A percentile compares a stretch with the other conserved stretches of the same genome.
These are phyloP conservation scores for Stenoptilia bipunctidactyla DNA, from an alignment of 2,888 invertebrate species.

Conservation along the genomic window DNA sequence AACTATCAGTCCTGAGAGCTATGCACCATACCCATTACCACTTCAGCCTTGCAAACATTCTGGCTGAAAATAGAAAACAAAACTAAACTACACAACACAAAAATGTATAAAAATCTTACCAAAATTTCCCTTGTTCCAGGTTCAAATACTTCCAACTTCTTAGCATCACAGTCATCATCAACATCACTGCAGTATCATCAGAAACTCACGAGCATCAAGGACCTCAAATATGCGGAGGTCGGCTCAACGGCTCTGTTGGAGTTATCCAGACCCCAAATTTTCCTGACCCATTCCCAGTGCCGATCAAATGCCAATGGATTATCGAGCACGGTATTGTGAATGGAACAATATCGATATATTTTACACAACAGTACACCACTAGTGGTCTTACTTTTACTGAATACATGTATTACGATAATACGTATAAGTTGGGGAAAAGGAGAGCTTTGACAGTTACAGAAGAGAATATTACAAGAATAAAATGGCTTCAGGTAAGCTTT, in stretches of 20 bases:
- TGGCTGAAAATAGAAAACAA: too few species aligned
- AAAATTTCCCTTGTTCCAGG: too few species aligned
- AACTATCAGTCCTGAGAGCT: too few species aligned
- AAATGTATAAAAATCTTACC: too few species aligned
- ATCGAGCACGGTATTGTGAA: constrained; percentile 83
- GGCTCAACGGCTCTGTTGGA: constrained; percentile 75
- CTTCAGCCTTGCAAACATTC: too few species aligned
- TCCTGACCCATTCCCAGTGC: constrained; percentile 84
- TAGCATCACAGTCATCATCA: too few species aligned
- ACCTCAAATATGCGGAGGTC: constrained; percentile 74
- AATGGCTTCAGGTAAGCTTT: constrained; percentile 71
- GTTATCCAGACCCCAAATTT: constrained; percentile 87
- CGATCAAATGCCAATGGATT: constrained; percentile 89
- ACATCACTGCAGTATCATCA: neutral
- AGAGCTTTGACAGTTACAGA: constrained; percentile 78
- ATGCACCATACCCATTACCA: too few species aligned
- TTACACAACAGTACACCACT: constrained; percentile 89
- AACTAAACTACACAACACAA: too few species aligned
- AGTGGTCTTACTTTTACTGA: constrained; percentile 83
- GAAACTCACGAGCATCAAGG: constrained; percentile 37
- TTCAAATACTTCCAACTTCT: too few species aligned
- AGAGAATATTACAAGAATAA: constrained; percentile 78
- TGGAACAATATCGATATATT: constrained; percentile 85
- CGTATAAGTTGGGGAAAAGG: constrained; percentile 76
- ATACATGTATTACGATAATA: constrained; percentile 80